phyloP scores from a whole-genome alignment of 64 coral and sea anemone genomes.

The Stichodactyla mertensii region DNA sequence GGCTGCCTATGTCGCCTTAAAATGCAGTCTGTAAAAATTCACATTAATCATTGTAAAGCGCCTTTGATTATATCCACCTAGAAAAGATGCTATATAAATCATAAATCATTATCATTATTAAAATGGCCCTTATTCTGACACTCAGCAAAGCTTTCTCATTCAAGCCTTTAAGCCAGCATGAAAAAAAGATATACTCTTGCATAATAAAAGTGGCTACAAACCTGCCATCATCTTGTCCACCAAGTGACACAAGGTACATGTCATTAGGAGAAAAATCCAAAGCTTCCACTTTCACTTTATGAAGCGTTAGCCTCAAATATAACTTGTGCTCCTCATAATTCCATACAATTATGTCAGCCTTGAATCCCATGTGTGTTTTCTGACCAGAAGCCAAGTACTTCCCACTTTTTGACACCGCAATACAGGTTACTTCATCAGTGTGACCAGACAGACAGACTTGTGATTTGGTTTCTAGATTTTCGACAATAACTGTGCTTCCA shows the following conservation, averaged over 20 bases:
- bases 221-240: conserved; percentile 96
- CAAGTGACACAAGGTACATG: conserved; percentile 94
- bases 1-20: no score
- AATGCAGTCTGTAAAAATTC: no score
- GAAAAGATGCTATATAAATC: no score
- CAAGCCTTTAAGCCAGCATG: no score
- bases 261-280: conserved; percentile 96
- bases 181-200: no score
- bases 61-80: no score
- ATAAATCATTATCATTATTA: no score
- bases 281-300: conserved; percentile 98
- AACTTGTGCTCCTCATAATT: conserved; percentile 65
- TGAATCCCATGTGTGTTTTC: conserved; percentile 97
- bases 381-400: conserved; percentile 84
- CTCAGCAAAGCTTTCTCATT: no score
- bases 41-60: no score
- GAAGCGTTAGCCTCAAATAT: conserved; percentile 57
- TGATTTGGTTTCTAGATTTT: conserved; percentile 48
- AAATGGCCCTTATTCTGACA: no score
- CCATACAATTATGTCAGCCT: conserved; percentile 91
- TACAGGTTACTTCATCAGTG: conserved; percentile 87
- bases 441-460: conserved; percentile 59
- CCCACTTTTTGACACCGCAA: conserved; percentile 94
- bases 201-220: conserved; percentile 32
- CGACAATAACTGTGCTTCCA: conserved; percentile 85